Base-by-base conservation (phyloP, 2,888 invertebrate species). In the Meteorus colon region DNA sequence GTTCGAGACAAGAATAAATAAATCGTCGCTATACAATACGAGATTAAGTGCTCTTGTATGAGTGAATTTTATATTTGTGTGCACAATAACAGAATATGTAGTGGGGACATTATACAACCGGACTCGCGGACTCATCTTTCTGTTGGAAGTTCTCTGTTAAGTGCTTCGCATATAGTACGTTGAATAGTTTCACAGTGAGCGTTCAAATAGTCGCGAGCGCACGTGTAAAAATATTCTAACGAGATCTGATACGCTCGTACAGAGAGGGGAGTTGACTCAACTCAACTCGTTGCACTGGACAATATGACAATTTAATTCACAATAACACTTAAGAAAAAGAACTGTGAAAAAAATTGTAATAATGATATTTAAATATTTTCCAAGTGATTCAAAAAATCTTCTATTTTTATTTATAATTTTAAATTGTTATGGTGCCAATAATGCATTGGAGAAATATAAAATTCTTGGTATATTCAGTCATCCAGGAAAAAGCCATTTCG, bases 401-500 rank as follows among this genome's bases (percentile, higher is more conserved):
- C 19, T 29, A 41, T 6, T 66, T 4, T 3, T 66, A 24, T 66
- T 41, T 37, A n/a, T 66, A 2, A 3, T 16, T n/a, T 19, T 55
- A 4, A 24, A 55, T 55, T 19, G n/a, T 55, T 19, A 19, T 63
- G 34, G 4, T 34, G 16, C 27, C 5, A 51, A 24, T 4, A 37
- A 24, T 19, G 12, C 10, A 24, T 4, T 8, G 12, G 62, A 77
- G 19, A 81, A 63, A 74, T 72, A 70, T n/a, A 67, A 72, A n/a
- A 79, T 81, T 37, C 89, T 95, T 45, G 94, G 92, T 24, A 88
- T 94, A 76, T 94, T 94, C 84, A 93, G 93, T 0, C 93, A 94
- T 81, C 90, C 92, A 5, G 94, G 94, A 1, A 93, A 92, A 81
- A 95, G 95, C 76, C 95, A 95, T 86, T 94, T 94, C 82, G 90